A percentile compares a stretch with the other conserved stretches of the same genome.
Evolutionary conservation across 2,113 vertebrate species (phyloP).

Genomic region (Pseudorasbora parva): DNA sequence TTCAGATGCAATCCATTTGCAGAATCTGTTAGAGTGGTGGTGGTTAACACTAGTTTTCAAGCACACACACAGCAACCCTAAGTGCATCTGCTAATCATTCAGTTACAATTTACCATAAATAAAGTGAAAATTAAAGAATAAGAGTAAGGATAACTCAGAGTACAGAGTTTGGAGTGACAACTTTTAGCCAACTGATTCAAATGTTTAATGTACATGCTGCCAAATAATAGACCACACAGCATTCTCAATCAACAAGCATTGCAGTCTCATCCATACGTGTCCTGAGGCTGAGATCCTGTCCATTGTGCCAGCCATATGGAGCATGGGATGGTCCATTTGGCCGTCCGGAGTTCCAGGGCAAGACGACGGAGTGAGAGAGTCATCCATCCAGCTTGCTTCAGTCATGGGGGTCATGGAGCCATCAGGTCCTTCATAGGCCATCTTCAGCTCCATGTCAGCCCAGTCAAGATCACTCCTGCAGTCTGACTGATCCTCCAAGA

Average conservation of each 20-base stretch:
- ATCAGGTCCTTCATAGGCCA: conserved; percentile 68
- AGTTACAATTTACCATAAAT: neutral
- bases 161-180: conserved; percentile 2
- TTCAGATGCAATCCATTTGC: neutral
- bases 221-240: neutral
- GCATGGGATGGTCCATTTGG: conserved; percentile 71
- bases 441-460: conserved; percentile 76
- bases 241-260: conserved; percentile 19
- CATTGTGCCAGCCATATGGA: conserved; percentile 70
- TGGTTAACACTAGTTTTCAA: neutral
- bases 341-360: conserved; percentile 67
- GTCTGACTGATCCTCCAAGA: conserved; percentile 66
- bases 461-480: conserved; percentile 75
- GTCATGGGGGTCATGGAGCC: conserved; percentile 74
- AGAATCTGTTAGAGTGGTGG: neutral
- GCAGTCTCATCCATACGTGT: conserved; percentile 83
- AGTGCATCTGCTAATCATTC: neutral
- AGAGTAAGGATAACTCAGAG: neutral
- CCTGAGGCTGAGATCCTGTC: conserved; percentile 91
- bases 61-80: neutral
- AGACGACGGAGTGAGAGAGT: conserved; percentile 68
- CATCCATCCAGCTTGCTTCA: conserved; percentile 78
- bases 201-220: conserved; percentile 30
- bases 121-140: neutral
- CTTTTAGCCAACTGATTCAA: conserved; percentile 5